Evolutionary conservation across 2,113 vertebrate species (phyloP), one percentile per base, ranked within the genome.

Genomic region (Scytalopus superciliaris): DNA sequence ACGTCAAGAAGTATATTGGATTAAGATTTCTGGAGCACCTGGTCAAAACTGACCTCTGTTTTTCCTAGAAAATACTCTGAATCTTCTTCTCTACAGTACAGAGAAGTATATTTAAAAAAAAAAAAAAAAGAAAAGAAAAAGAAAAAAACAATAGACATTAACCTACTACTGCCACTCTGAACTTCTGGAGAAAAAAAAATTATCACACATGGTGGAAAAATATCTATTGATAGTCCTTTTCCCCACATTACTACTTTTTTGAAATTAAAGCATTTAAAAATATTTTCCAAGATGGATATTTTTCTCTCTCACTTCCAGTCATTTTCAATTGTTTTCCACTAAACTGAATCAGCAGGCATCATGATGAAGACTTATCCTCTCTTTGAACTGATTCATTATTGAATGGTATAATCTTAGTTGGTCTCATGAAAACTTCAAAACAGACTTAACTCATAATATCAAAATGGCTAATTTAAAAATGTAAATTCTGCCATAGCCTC

Each of bases 181-280:
- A 96, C 67, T 76, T 52, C 21, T 93, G 66, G 72, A 95, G 69
- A 82, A 96, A 93, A 87, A 91, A 39, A 16, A 52, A 7, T 11
- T 8, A 81, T 92, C 49, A 94, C 12, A 88, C 23, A 44, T 86
- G 87, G 96, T 44, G 91, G 85, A 87, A 96, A 96, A 92, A 88
- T 92, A 86, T 75, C 7, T 27, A 28, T 49, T 56, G 22, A 56
- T 68, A 49, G 3, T 62, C 55, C 23, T 62, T 85, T 94, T 63
- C 44, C 53, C 21, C 74, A 64, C 15, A 30, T 6, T 11, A 14
- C 9, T 67, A 25, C 6, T 75, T 5, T 70, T 52, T 9, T 52
- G 49, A 89, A 98, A 97, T 96, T 60, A 96, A 97, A 83, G 23
- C 42, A 96, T 92, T 95, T 93, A 49, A 80, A 94, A 80, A 37